Base-by-base conservation (phyloP, 2,113 vertebrate species). In the Chloropsis cyanopogon region DNA sequence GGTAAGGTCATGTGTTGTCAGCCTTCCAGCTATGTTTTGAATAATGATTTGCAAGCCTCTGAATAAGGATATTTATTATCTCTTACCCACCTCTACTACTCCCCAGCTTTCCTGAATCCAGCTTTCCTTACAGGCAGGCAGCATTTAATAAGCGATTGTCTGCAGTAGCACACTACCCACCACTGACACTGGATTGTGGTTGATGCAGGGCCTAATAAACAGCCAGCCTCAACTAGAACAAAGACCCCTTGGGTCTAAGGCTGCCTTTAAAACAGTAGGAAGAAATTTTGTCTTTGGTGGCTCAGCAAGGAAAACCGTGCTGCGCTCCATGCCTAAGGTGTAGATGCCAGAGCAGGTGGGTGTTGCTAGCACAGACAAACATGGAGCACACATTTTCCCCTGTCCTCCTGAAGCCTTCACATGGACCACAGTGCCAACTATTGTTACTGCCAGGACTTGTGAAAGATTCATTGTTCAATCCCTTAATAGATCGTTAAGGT, bases 401-500 rank as follows among this genome's bases (percentile, higher is more conserved):
- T 49, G 22, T 24, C 18, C 23, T 70, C 44, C 19, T 41, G 14
- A 25, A 50, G 21, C 25, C 15, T 61, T 53, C 41, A 7, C 11
- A 1, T 18, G n/a, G 21, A 44, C 44, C n/a, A 33, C 9, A 11
- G n/a, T 57, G 59, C 39, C n/a, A 61, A 1, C 52, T 49, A 7
- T 54, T 78, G 31, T 47, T 69, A 31, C 6, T 8, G 42, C 17
- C 33, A 72, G 29, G 37, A 56, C 26, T 68, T 41, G 21, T 20
- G 44, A 73, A 37, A 26, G 46, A 59, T 29, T 84, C 44, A 75
- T 80, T 73, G 31, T 57, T 78, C 73, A 81, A 29, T 81, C 65
- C 79, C 69, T 57, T 83, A 52, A 78, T 8, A 90, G 77, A 42
- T 91, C 6, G 4, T 87, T 93, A 96, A 81, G 25, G 75, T 82